These are phyloP conservation scores for Adelosebastes latens DNA, from an alignment of 2,797 vertebrate species.

Conservation along the genomic window DNA sequence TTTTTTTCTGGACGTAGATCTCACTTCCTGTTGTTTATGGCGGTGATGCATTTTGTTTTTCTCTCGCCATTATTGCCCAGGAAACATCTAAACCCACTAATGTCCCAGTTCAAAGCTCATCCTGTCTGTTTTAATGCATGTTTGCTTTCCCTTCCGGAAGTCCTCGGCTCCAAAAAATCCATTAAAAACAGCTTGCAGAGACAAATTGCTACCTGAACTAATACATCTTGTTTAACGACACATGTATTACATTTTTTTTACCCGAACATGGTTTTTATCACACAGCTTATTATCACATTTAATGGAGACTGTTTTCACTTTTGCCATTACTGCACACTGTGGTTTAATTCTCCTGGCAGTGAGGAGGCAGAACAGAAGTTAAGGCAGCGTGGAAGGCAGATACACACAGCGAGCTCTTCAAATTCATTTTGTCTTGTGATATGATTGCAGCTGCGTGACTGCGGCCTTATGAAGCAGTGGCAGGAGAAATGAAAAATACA, in stretches of 20 bases:
- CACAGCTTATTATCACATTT: conserved; percentile 64
- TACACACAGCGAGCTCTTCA: conserved; percentile 53
- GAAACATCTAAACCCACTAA: conserved; percentile 60
- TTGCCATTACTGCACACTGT: conserved; percentile 49
- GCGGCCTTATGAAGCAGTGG: conserved; percentile 42
- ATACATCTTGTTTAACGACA: conserved; percentile 58
- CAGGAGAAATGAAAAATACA: conserved; percentile 57
- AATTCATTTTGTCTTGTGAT: conserved; percentile 59
- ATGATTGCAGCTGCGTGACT: conserved; percentile 62
- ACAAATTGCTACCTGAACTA: conserved; percentile 61
- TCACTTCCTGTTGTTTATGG: conserved; percentile 49
- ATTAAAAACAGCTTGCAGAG: conserved; percentile 55
- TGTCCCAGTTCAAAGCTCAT: conserved; percentile 42
- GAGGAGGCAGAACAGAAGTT: conserved; percentile 59
- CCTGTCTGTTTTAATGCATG: conserved; percentile 43
- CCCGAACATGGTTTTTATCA: conserved; percentile 47
- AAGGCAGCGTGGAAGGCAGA: conserved; percentile 58
- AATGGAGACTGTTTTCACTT: conserved; percentile 65
- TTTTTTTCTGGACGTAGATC: not conserved
- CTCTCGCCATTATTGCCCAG: conserved; percentile 38
- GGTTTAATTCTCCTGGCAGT: conserved; percentile 60
- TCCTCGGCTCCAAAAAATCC: conserved; percentile 35
- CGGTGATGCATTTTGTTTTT: conserved; percentile 49
- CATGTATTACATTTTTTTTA: conserved; percentile 31
- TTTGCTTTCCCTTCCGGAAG: conserved; percentile 33